Percentiles rank a stretch among this genome's conserved stretches.
Evolutionary conservation across 2,797 vertebrate genomes (phyloP).

Genomic region (Rhincodon typus): DNA sequence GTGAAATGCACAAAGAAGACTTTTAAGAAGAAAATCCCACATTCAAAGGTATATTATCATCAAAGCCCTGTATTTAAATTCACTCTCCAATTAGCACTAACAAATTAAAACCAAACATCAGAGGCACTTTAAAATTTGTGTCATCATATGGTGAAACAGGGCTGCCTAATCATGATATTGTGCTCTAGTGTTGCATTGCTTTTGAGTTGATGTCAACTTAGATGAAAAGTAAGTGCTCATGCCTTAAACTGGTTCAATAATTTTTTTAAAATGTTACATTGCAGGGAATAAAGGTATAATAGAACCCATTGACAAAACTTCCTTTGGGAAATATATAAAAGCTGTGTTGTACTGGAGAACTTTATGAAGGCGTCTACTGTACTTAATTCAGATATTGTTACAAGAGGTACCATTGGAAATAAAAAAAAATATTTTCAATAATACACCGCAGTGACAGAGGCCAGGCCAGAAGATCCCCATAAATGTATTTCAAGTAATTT

Average conservation of each 20-base stretch:
- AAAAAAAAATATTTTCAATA: constrained; percentile 10
- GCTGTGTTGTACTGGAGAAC: neutral
- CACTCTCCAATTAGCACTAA: neutral
- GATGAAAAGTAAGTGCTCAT: constrained; percentile 21
- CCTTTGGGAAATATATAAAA: constrained; percentile 13
- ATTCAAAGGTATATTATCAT: neutral
- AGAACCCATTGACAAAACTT: neutral
- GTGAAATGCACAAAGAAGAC: neutral
- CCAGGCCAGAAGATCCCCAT: neutral
- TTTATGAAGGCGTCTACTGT: constrained; percentile 26
- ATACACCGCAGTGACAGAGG: neutral
- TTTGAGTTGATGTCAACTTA: constrained; percentile 16
- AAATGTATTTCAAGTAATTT: constrained; percentile 18
- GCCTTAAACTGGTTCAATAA: neutral
- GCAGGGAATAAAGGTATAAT: neutral
- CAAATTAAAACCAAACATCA: neutral
- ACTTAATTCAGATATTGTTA: neutral
- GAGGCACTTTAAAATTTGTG: neutral
- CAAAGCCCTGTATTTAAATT: neutral
- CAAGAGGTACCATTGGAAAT: neutral
- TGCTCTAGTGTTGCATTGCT: neutral
- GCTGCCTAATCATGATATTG: neutral
- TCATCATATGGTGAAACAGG: neutral
- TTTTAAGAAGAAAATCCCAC: neutral
- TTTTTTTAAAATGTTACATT: neutral